Base-by-base conservation (phyloP, 1,140 invertebrate species). In the Drosophila tsacasi region DNA sequence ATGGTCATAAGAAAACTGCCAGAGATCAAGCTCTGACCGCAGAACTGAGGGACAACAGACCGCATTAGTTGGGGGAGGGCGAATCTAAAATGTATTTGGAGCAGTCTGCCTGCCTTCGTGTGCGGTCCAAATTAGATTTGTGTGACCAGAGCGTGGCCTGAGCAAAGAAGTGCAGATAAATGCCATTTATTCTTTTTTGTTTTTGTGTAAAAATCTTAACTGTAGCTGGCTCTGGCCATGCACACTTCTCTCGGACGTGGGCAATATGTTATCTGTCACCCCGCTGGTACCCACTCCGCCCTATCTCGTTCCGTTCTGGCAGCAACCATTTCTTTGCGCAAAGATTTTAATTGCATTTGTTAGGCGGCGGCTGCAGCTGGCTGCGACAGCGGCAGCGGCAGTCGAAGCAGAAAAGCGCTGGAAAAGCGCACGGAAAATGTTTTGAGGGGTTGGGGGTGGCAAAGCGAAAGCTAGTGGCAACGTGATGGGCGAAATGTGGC, bases 281-380 rank as follows among this genome's bases (percentile, higher is more conserved):
- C 32, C 64, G 35, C 49, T 19, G 25, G 21, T 19, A 12, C 21
- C 17, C 58, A 62, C 61, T 55, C 49, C 63, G 19, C 39, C 55
- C 46, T 23, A 44, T 47, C 17, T 57, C 40, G 32, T 17, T 44
- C 44, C 42, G 54, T 72, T 80, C 66, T 35, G 67, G 72, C 55
- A 77, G 60, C 69, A 64, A 54, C 71, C 73, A 58, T 74, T 67
- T 61, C 64, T 46, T 65, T 66, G 64, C 32, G 61, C 65, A 55
- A 62, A 68, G 85, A 90, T 84, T 89, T 89, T 89, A 89, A 89
- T 89, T 89, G 81, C 85, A 84, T 89, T 90, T 81, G 62, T 54
- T 64, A 73, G 73, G 54, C 72, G 54, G 64, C 64, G 54, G 61
- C 72, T 74, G 67, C 80, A 74, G 46, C 58, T 79, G 71, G 63